A percentile compares a stretch with the other conserved stretches of the same genome.
Conservation (phyloP, 53 echinoderm and acorn worm species). For the Apostichopus leukothele region DNA sequence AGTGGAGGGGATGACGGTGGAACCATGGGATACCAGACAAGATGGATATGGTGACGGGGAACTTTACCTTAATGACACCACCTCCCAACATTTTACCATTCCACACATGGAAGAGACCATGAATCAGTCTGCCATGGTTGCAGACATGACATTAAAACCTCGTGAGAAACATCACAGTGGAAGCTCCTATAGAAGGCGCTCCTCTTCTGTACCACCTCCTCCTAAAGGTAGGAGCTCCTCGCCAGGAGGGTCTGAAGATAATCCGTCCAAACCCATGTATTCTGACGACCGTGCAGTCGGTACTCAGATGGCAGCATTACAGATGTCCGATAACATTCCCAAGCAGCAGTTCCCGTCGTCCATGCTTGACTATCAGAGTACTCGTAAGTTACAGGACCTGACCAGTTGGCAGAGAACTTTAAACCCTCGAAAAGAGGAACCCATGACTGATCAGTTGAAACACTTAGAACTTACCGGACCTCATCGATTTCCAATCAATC, state of each 20-base stretch:
- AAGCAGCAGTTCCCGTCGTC: background rate
- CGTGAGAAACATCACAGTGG: slow-evolving; percentile 3
- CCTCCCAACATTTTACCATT: slow-evolving; percentile 6
- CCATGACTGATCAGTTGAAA: background rate
- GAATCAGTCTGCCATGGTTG: slow-evolving; percentile 39
- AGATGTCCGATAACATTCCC: background rate
- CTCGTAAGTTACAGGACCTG: slow-evolving; percentile 26
- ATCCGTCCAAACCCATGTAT: slow-evolving; percentile 22
- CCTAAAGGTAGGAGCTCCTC: slow-evolving; percentile 8
- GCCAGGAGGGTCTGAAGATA: background rate
- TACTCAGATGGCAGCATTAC: background rate
- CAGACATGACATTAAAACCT: slow-evolving; percentile 48
- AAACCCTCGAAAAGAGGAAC: background rate
- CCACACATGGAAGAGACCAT: slow-evolving; percentile 54
- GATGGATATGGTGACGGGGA: background rate
- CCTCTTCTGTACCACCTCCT: slow-evolving; percentile 28
- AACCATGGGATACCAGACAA: slow-evolving; percentile 15
- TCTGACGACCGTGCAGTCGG: background rate
- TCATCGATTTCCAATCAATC: background rate
- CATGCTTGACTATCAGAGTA: background rate
- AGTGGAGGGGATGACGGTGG: slow-evolving; percentile 2
- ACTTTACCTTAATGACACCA: background rate
- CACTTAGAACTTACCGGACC: background rate
- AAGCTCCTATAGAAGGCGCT: slow-evolving; percentile 16
- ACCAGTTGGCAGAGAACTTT: slow-evolving; percentile 32